A percentile compares a stretch with the other conserved stretches of the same genome.
Evolutionary conservation across 2,113 vertebrate genomes (phyloP).

Genomic region (Cyanoramphus novaezelandiae): DNA sequence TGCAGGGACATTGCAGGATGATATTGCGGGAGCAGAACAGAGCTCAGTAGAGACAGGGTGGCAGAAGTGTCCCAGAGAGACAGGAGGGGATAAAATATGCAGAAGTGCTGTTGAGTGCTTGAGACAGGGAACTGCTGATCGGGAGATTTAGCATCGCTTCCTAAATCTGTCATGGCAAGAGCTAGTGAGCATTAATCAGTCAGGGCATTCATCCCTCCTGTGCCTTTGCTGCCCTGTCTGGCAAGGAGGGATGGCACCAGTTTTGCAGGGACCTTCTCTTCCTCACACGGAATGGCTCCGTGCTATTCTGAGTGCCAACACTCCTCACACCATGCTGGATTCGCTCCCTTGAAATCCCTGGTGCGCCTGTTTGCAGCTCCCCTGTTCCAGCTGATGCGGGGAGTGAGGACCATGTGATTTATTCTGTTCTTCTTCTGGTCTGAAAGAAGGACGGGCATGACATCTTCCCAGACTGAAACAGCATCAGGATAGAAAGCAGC

Average conservation of each 20-base stretch:
- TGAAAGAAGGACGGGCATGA: background rate
- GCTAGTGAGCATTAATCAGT: background rate
- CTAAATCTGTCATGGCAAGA: background rate
- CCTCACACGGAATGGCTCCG: background rate
- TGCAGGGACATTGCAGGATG: background rate
- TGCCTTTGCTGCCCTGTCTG: background rate
- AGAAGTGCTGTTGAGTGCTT: background rate
- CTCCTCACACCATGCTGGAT: background rate
- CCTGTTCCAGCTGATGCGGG: background rate
- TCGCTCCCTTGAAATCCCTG: background rate
- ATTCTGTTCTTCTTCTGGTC: background rate
- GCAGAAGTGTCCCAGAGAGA: background rate
- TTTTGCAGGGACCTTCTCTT: background rate
- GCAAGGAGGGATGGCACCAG: background rate
- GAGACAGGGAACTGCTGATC: background rate
- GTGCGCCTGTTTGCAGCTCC: background rate
- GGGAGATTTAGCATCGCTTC: background rate
- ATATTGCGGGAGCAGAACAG: background rate
- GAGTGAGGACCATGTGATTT: background rate
- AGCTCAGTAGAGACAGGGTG: background rate
- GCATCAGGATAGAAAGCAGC: fast-evolving
- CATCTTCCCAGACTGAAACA: background rate
- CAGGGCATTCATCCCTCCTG: background rate
- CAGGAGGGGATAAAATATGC: background rate
- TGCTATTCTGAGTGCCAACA: background rate